phyloP scores from a whole-genome alignment of 2,797 vertebrate genomes.

The Sus cebifrons region DNA sequence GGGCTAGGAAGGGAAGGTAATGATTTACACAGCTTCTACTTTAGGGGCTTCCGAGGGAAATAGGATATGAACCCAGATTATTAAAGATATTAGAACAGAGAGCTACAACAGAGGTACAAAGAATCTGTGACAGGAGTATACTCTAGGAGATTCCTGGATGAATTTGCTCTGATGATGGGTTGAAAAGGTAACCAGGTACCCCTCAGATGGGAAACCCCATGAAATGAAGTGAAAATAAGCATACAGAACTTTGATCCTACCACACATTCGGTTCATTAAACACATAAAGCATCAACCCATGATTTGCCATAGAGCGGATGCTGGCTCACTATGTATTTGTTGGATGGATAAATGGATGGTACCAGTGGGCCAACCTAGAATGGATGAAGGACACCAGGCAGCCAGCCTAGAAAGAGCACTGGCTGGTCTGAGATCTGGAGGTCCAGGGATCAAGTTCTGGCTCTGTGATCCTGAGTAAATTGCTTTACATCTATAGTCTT shows the following conservation, averaged over 20 bases:
- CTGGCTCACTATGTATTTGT: neutral
- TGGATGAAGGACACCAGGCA: neutral
- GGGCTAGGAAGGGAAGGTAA: neutral
- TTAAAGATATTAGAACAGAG: neutral
- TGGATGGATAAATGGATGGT: neutral
- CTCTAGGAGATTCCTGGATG: neutral
- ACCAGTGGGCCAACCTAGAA: neutral
- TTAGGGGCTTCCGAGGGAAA: slow-evolving; percentile 26
- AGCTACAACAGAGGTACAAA: neutral
- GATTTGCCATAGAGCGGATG: neutral
- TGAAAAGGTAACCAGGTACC: neutral
- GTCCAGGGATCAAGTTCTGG: neutral
- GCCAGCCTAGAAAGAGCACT: neutral
- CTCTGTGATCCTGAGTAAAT: neutral
- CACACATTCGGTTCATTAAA: neutral
- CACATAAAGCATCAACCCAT: neutral
- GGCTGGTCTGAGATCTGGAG: neutral
- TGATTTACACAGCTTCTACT: neutral
- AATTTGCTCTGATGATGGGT: neutral
- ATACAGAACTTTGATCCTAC: neutral
- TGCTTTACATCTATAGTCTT: neutral
- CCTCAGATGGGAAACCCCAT: neutral
- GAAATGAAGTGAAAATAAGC: neutral
- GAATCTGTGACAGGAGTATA: neutral
- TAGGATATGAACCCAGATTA: neutral